Evolutionary conservation across 2,797 vertebrate species (phyloP).

Genomic region (Myripristis jacobus): DNA sequence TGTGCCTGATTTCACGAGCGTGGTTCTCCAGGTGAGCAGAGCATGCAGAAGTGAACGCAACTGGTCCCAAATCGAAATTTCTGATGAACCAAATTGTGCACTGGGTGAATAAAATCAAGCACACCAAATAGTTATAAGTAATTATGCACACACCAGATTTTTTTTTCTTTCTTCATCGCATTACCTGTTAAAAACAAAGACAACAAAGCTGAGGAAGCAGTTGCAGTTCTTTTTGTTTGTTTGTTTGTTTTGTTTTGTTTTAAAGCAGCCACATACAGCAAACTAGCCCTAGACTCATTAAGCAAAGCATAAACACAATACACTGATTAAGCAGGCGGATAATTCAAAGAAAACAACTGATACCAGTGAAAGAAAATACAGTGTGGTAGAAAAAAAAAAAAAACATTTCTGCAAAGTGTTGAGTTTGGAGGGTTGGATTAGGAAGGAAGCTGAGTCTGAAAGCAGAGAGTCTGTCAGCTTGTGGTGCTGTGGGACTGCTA

Average conservation of each 20-base stretch:
- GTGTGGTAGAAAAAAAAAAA: constrained; percentile 48
- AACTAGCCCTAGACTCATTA: constrained; percentile 54
- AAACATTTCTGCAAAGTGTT: constrained; percentile 52
- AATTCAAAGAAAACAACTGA: constrained; percentile 43
- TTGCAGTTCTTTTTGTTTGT: constrained; percentile 28
- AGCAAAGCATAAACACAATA: constrained; percentile 61
- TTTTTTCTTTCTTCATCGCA: constrained; percentile 25
- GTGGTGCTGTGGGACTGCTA: constrained; percentile 75
- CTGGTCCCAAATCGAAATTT: not conserved
- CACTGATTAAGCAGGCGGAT: constrained; percentile 44
- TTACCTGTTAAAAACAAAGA: constrained; percentile 14
- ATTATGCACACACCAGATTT: constrained; percentile 12
- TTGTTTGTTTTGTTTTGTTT: constrained; percentile 14
- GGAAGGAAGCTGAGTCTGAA: constrained; percentile 46
- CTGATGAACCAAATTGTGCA: not conserved
- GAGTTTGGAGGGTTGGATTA: constrained; percentile 37
- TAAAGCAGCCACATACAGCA: constrained; percentile 60
- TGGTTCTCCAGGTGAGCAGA: constrained; percentile 27
- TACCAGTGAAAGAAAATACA: constrained; percentile 53
- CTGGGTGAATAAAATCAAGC: constrained; percentile 12
- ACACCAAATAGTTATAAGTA: constrained; percentile 28
- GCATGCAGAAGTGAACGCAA: constrained; percentile 60
- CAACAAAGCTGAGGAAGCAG: constrained; percentile 5
- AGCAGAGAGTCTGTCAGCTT: constrained; percentile 70
- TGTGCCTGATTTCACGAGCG: constrained; percentile 30